Conservation (phyloP, 2,113 vertebrate species). For the Oncorhynchus masou region DNA sequence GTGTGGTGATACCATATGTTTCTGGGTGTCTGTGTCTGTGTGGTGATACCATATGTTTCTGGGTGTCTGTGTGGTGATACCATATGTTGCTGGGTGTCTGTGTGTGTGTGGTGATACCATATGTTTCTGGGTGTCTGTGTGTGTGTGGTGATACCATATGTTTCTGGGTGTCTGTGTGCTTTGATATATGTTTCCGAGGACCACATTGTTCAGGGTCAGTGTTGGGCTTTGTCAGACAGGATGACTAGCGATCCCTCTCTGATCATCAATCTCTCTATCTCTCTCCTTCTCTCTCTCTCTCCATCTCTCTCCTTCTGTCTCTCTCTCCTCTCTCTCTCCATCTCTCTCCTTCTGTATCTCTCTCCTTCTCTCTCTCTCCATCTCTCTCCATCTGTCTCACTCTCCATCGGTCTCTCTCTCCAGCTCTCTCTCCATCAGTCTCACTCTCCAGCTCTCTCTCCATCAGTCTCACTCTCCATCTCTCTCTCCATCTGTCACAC, state of each 20-base stretch:
- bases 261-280: slow-evolving; percentile 35
- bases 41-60: neutral
- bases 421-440: too few species aligned
- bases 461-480: neutral
- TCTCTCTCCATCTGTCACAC: neutral
- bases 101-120: slow-evolving; percentile 49
- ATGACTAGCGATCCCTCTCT: slow-evolving; percentile 43
- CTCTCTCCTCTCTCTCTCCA: too few species aligned
- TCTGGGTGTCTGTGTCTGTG: neutral
- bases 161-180: too few species aligned
- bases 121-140: slow-evolving; percentile 48
- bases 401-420: neutral
- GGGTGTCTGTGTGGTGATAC: too few species aligned
- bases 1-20: slow-evolving; percentile 67
- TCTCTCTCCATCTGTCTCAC: too few species aligned
- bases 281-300: neutral
- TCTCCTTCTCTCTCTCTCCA: neutral
- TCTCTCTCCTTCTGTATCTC: too few species aligned
- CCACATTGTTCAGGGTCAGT: slow-evolving; percentile 52
- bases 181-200: slow-evolving; percentile 59
- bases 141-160: neutral
- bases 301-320: too few species aligned
- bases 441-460: neutral
- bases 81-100: too few species aligned
- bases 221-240: slow-evolving; percentile 31